Base-by-base conservation (phyloP, 2,888 invertebrate species). In the Euzophera pinguis region DNA sequence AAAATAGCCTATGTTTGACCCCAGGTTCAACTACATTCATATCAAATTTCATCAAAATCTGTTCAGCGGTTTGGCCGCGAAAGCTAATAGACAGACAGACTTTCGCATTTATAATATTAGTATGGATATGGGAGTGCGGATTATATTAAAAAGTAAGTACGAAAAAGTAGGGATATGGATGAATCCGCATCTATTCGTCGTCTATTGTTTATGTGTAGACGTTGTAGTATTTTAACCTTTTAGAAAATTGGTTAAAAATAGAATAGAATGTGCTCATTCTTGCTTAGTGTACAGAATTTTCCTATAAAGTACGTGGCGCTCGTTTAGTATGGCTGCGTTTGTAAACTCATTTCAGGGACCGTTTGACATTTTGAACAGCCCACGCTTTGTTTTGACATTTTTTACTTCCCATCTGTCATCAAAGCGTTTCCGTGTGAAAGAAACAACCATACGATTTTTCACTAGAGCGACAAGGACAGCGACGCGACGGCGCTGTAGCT, bases 361-460 rank as follows among this genome's bases (percentile, higher is more conserved):
- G 71, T 75, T 78, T 84, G 84, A 84, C 84, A 81, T 83, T 80
- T 78, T 63, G 69, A 64, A 71, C 65, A 71, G 70, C 80, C 81
- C 84, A 85, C 84, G 86, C 87, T 88, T 86, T 89, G 88, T 87
- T 89, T 79, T 87, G 88, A 88, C 87, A 78, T 82, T 80, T 67
- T 59, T 22, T 63, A 69, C 71, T 67, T 69, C 73, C 71, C 60
- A 75, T 76, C 77, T 84, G 85, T 81, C 82, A 83, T 71, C 67
- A 65, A 71, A 79, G 78, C 78, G 73, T 75, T 75, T 65, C 61
- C 57, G 73, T 71, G 73, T 47, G 65, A 80, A 64, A 48, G 77
- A 75, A 78, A 78, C 8, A 58, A 47, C 55, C 54, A 69, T 75
- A 78, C 32, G 22, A 58, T 51, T 60, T 54, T 5, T 9, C 0